Evolutionary conservation across 2,113 vertebrate species (phyloP).

Genomic region (Ptilorrhoa leucosticta): DNA sequence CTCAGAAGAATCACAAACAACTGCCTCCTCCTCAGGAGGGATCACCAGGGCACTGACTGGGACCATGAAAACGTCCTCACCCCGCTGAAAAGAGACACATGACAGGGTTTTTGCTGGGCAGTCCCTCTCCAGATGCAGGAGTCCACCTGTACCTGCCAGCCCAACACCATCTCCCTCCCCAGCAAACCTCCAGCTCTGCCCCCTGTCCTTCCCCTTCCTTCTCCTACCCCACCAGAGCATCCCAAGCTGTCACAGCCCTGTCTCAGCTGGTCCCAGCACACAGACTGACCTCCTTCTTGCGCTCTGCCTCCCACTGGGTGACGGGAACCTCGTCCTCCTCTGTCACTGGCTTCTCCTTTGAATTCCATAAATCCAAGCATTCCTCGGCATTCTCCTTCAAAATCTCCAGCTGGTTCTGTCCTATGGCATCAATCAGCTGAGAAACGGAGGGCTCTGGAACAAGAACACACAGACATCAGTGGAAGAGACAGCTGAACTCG

Average conservation of each 20-base stretch:
- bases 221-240: neutral
- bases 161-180: neutral
- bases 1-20: neutral
- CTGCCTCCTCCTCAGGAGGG: neutral
- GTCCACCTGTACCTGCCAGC: neutral
- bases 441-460: slow-evolving; percentile 32
- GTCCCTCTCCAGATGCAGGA: neutral
- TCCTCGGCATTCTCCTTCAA: slow-evolving; percentile 26
- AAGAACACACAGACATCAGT: neutral
- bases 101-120: neutral
- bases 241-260: accelerated
- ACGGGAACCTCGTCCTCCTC: neutral
- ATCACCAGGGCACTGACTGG: neutral
- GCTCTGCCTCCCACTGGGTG: slow-evolving; percentile 39
- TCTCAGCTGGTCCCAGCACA: neutral
- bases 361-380: slow-evolving; percentile 22
- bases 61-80: neutral
- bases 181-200: neutral
- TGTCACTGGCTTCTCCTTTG: neutral
- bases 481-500: neutral
- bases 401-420: slow-evolving; percentile 31
- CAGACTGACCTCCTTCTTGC: slow-evolving; percentile 14
- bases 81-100: neutral
- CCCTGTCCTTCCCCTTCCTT: neutral
- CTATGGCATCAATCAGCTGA: slow-evolving; percentile 44